Base-by-base conservation (phyloP, 1,140 invertebrate genomes). In the Ips typographus region DNA sequence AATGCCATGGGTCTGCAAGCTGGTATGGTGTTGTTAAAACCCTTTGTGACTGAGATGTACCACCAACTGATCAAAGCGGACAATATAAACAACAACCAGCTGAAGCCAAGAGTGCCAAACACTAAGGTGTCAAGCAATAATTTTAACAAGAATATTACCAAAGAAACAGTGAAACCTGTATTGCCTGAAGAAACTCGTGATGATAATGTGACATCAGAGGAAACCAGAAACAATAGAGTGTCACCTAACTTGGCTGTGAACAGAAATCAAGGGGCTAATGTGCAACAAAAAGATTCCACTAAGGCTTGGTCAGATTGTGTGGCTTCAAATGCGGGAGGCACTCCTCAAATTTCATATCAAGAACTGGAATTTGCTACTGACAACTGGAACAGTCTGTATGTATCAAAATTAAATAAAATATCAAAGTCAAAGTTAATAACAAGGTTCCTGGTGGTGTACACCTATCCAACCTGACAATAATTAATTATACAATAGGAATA, bases 361-460 rank as follows among this genome's bases (percentile, higher is more conserved):
- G 95, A 98, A 76, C 81, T 98, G n/a, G 80, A 83, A 52, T 76
- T 77, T 53, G 93, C 94, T 0, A 98, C 96, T 0, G 83, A 90
- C 69, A 84, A 88, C 71, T 98, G 95, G 91, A 85, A 85, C 75
- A 79, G 83, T 1, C 77, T 78, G 1, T 89, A 89, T 73, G 85
- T 95, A 61, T 81, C 98, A 1, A 22, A 22, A 22, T 22, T 22
- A 22, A 22, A 22, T 22, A 22, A 22, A 22, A 22, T 22, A 22
- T 22, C 22, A 22, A 22, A 22, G 22, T 22, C 22, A 22, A 22
- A 22, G 22, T 22, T 22, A 22, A 22, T 22, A 22, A 22, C 22
- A 22, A 22, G 22, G 22, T 22, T 22, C 22, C 22, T 22, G 22
- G 22, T 22, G 22, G 22, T 22, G 22, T 22, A 22, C 22, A 22